These are phyloP conservation scores for human (Homo sapiens) DNA, from an alignment of 2,113 vertebrate genomes.

Conservation along the genomic window DNA sequence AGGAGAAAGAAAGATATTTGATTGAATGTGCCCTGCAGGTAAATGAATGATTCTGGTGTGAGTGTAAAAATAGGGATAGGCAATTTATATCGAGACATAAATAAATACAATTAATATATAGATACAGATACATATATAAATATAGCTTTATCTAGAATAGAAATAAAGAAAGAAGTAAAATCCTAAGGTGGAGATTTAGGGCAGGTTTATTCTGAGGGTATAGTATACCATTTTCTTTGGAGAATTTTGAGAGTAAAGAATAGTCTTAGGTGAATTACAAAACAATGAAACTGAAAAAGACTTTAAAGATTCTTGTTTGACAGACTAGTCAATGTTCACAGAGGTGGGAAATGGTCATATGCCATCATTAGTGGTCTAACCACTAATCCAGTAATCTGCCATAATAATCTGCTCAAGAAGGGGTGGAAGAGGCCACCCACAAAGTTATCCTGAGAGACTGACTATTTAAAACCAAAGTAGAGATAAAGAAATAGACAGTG, in stretches of 20 bases:
- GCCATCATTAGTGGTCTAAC: not conserved
- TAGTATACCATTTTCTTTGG: not conserved
- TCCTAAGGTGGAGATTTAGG: not conserved
- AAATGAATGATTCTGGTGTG: not conserved
- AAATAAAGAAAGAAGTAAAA: not conserved
- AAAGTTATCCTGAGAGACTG: not conserved
- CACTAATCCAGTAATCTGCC: not conserved
- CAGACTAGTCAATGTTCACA: not conserved
- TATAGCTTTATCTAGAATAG: not conserved
- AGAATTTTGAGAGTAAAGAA: not conserved
- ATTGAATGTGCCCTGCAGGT: not conserved
- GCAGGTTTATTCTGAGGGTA: not conserved
- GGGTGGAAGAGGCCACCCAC: not conserved
- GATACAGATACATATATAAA: not conserved
- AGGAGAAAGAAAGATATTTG: not conserved
- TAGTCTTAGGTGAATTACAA: not conserved
- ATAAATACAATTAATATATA: not conserved
- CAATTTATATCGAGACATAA: not conserved
- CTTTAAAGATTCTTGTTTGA: not conserved
- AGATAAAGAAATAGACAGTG: not conserved
- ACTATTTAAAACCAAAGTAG: not conserved
- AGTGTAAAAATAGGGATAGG: not conserved
- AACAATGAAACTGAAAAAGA: not conserved
- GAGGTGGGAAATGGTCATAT: not conserved
- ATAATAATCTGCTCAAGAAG: not conserved